These are phyloP conservation scores for Eclectus roratus DNA, from an alignment of 2,113 vertebrate species.

Conservation along the genomic window DNA sequence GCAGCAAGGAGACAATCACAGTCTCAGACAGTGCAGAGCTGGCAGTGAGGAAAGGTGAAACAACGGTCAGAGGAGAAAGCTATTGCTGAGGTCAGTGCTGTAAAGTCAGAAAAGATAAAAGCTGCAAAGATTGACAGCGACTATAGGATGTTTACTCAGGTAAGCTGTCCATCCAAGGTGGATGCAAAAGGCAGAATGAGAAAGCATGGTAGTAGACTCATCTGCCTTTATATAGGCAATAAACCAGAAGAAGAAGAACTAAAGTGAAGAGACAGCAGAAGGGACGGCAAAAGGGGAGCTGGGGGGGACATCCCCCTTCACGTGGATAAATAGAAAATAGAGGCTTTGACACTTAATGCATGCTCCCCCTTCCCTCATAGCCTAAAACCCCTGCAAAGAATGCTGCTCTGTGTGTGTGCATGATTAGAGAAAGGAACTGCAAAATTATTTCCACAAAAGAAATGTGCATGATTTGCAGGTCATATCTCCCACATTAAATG, in stretches of 20 bases:
- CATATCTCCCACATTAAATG: background rate
- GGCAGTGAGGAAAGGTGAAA: constrained; percentile 21
- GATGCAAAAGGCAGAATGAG: background rate
- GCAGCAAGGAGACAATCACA: background rate
- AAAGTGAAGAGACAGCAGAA: background rate
- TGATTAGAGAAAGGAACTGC: background rate
- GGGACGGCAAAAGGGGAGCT: background rate
- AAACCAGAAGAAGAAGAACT: background rate
- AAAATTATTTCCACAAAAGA: background rate
- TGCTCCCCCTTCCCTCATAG: background rate
- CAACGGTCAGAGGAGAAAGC: background rate
- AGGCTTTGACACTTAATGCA: background rate
- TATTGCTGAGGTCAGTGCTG: background rate
- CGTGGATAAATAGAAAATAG: background rate
- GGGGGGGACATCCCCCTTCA: background rate
- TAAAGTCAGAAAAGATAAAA: background rate
- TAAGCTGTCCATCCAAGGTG: background rate
- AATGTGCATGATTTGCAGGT: background rate
- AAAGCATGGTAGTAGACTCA: background rate
- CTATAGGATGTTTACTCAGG: background rate
- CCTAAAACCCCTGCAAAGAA: background rate
- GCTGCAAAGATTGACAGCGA: background rate
- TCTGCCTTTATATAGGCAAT: background rate
- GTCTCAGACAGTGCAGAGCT: background rate
- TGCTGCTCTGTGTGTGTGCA: background rate